Evolutionary conservation across 2,113 vertebrate species (phyloP).

Genomic region (Pagrus major): DNA sequence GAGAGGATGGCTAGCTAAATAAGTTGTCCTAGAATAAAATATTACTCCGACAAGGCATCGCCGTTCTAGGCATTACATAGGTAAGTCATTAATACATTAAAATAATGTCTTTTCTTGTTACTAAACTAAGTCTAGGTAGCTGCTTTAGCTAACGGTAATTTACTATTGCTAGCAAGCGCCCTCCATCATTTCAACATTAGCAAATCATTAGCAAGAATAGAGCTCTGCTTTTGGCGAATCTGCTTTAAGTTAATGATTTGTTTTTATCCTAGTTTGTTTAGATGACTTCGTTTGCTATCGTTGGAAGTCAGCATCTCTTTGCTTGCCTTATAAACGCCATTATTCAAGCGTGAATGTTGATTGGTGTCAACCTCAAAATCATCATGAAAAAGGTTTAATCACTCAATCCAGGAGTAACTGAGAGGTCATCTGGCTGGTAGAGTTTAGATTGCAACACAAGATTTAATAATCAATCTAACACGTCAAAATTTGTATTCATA

Average conservation of each 20-base stretch:
- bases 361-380: not conserved
- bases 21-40: not conserved
- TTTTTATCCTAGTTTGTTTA: not conserved
- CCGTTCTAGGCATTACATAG: not conserved
- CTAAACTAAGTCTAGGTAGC: not conserved
- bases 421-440: not conserved
- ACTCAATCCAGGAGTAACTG: not conserved
- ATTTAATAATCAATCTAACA: not conserved
- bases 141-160: conserved; percentile 44
- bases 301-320: not conserved
- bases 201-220: not conserved
- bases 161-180: conserved; percentile 24
- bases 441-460: not conserved
- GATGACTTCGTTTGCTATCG: rapidly evolving
- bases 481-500: not conserved
- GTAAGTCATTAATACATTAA: conserved; percentile 20
- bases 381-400: not conserved
- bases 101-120: not conserved
- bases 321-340: no score
- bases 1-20: conserved; percentile 40
- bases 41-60: not conserved
- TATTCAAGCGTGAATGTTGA: not conserved
- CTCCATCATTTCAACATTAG: conserved; percentile 38
- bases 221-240: not conserved
- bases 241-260: not conserved